Percentiles rank a stretch among this genome's conserved stretches.
Conservation (phyloP, 2,797 vertebrate genomes). For the Hyperoplus lanceolatus region DNA sequence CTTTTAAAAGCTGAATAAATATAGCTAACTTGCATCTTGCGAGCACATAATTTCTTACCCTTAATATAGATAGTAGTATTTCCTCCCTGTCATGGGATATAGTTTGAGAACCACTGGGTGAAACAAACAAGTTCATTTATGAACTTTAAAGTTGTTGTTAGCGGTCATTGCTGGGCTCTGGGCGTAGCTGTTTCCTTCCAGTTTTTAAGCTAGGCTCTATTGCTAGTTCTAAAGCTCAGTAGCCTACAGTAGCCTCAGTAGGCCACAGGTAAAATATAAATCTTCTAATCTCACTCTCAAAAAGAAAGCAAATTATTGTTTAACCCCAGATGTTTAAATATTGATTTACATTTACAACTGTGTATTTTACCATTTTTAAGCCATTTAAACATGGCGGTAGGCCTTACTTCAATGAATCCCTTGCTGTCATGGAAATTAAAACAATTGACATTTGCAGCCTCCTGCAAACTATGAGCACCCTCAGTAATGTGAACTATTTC, state of each 20-base stretch:
- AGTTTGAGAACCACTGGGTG: neutral
- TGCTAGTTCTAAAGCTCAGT: too few species aligned
- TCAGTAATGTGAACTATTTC: conserved; percentile 64
- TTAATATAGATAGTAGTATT: too few species aligned
- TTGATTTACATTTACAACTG: neutral
- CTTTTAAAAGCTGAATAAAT: neutral
- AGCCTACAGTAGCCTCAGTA: too few species aligned
- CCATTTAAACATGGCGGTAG: neutral
- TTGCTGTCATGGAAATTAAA: conserved; percentile 23
- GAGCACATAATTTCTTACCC: too few species aligned
- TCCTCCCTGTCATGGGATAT: neutral
- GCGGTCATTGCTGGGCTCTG: neutral
- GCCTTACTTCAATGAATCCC: neutral
- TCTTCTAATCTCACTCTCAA: neutral
- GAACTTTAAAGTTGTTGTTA: neutral
- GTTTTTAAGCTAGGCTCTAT: neutral
- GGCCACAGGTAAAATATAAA: neutral
- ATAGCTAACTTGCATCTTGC: neutral
- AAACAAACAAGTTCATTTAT: neutral
- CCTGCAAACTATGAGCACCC: conserved; percentile 22
- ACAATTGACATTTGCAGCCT: conserved; percentile 19
- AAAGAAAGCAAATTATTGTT: neutral
- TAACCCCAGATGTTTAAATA: neutral
- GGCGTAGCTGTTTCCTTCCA: too few species aligned
- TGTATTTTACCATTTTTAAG: neutral